A percentile compares a stretch with the other conserved stretches of the same genome.
Evolutionary conservation across 2,113 vertebrate genomes (phyloP).

Genomic region (Hippopotamus amphibius): DNA sequence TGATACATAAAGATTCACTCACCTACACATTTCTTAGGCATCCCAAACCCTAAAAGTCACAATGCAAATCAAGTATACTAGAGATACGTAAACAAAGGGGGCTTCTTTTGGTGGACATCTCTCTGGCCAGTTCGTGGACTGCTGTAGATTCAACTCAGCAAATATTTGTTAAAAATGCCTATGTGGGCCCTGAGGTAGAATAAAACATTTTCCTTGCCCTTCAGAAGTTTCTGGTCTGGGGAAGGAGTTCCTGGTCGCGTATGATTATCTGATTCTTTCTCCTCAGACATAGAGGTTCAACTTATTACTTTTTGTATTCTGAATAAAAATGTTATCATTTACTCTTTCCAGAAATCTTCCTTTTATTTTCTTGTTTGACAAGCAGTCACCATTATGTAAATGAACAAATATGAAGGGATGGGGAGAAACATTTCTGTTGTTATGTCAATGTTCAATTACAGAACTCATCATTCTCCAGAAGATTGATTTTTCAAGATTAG

Average conservation of each 20-base stretch:
- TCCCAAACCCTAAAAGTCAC: neutral
- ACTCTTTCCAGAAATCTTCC: neutral
- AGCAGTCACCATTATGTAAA: constrained; percentile 1
- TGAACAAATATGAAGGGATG: neutral
- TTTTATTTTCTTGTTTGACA: constrained; percentile 52
- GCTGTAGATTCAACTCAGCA: neutral
- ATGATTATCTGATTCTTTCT: neutral
- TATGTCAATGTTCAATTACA: neutral
- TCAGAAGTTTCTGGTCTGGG: neutral
- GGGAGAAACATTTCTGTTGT: neutral
- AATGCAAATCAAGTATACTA: neutral
- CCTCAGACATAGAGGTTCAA: neutral
- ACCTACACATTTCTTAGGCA: neutral
- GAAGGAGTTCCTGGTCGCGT: neutral
- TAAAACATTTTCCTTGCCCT: neutral
- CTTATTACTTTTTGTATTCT: neutral
- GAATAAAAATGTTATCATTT: neutral
- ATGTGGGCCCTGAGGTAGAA: neutral
- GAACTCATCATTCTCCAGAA: neutral
- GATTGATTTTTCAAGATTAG: constrained; percentile 21
- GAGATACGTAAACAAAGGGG: neutral
- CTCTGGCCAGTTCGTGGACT: neutral
- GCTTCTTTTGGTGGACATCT: neutral
- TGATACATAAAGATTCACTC: neutral
- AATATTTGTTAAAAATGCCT: neutral